Percentiles rank a stretch among this genome's conserved stretches.
Evolutionary conservation across 2,113 vertebrate genomes (phyloP).

Genomic region (Gavia stellata): DNA sequence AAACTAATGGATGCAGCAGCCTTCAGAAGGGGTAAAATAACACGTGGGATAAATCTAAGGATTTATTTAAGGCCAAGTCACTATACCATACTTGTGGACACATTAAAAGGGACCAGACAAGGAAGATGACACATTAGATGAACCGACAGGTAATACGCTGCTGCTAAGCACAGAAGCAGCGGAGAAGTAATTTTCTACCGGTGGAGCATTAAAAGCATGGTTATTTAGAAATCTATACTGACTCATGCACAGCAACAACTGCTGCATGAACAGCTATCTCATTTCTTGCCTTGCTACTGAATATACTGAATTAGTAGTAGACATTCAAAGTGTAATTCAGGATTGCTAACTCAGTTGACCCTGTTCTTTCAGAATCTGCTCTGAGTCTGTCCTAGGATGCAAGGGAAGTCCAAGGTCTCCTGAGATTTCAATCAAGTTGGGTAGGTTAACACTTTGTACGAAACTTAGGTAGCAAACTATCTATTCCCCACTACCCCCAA

Average conservation of each 20-base stretch:
- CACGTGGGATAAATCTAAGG: background rate
- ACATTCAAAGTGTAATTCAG: background rate
- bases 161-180: slow-evolving; percentile 9
- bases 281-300: background rate
- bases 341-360: background rate
- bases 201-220: background rate
- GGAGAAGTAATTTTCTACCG: background rate
- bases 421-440: background rate
- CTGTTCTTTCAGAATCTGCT: background rate
- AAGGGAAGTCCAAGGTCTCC: background rate
- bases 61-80: background rate
- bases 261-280: background rate
- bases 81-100: background rate
- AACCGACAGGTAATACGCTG: background rate
- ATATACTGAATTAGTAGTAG: background rate
- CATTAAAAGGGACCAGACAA: background rate
- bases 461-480: background rate
- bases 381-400: background rate
- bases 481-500: background rate
- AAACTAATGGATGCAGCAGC: background rate
- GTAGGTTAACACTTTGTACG: background rate
- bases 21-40: background rate
- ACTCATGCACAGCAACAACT: background rate
- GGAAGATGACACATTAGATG: background rate
- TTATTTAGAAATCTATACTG: background rate